Evolutionary conservation across 2,113 vertebrate genomes (phyloP).

Genomic region (Triplophysa siluroides): DNA sequence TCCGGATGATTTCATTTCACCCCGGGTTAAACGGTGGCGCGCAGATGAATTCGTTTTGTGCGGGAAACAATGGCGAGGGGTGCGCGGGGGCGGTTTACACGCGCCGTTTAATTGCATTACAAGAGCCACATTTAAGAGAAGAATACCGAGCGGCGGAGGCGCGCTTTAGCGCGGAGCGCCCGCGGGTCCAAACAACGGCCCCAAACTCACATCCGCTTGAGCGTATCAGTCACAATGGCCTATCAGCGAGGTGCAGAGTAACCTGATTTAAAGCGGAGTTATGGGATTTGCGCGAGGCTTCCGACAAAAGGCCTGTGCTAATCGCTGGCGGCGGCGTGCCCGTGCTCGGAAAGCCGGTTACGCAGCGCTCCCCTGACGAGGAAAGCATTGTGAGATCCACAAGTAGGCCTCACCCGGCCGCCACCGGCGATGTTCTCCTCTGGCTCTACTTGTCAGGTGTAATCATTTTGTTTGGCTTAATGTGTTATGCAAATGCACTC

Average conservation of each 20-base stretch:
- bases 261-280: constrained; percentile 80
- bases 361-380: constrained; percentile 74
- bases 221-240: constrained; percentile 77
- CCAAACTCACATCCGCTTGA: constrained; percentile 68
- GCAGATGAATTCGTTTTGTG: constrained; percentile 75
- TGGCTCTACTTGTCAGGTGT: constrained; percentile 82
- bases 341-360: constrained; percentile 73
- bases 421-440: constrained; percentile 78
- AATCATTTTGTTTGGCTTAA: constrained; percentile 84
- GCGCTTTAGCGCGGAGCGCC: constrained; percentile 71
- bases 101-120: constrained; percentile 82
- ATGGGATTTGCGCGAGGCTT: constrained; percentile 79
- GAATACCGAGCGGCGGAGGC: constrained; percentile 76
- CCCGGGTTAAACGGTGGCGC: constrained; percentile 73
- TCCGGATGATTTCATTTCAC: constrained; percentile 75
- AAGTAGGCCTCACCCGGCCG: constrained; percentile 68
- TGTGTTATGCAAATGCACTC: constrained; percentile 81
- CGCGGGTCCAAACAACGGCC: constrained; percentile 61
- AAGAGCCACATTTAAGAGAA: constrained; percentile 78
- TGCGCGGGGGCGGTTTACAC: constrained; percentile 75
- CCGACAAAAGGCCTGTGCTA: constrained; percentile 78
- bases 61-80: constrained; percentile 71
- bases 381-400: constrained; percentile 75
- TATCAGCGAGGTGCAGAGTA: constrained; percentile 81
- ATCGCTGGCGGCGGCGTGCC: constrained; percentile 72